Evolutionary conservation across 2,888 invertebrate genomes (phyloP).

Genomic region (Napeogenes inachia): DNA sequence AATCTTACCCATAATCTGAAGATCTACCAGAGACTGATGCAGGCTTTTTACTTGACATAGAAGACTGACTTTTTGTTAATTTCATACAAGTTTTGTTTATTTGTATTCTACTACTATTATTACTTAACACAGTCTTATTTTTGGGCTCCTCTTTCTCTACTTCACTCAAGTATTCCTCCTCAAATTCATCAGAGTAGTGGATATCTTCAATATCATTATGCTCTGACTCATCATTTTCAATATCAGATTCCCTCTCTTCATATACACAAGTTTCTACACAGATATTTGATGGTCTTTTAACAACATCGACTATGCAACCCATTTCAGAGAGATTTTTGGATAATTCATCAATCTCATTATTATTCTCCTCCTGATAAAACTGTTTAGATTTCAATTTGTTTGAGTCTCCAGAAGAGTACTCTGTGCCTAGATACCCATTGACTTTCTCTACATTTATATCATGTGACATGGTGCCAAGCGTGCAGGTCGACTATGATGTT

Average conservation of each 20-base stretch:
- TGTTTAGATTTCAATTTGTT: constrained; percentile 58
- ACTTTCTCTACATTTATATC: constrained; percentile 49
- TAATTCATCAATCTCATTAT: constrained; percentile 68
- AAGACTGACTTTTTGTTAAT: constrained; percentile 57
- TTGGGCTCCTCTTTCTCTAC: constrained; percentile 43
- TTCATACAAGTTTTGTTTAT: constrained; percentile 44
- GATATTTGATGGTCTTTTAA: constrained; percentile 63
- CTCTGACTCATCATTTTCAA: constrained; percentile 31
- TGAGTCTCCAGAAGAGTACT: constrained; percentile 63
- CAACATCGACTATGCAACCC: constrained; percentile 69
- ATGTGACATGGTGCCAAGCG: constrained; percentile 62
- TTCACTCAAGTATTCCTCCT: constrained; percentile 59
- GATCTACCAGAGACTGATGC: constrained; percentile 57
- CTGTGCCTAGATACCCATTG: constrained; percentile 47
- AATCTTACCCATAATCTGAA: constrained; percentile 57
- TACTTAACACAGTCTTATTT: constrained; percentile 37
- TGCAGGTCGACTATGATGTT: constrained; percentile 42
- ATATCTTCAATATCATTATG: constrained; percentile 51
- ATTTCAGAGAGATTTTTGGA: constrained; percentile 66
- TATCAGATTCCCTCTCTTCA: constrained; percentile 50
- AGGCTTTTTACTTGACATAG: constrained; percentile 46
- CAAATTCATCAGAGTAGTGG: constrained; percentile 70
- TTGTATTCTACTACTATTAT: constrained; percentile 30
- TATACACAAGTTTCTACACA: constrained; percentile 65
- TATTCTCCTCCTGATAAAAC: constrained; percentile 65